These are phyloP conservation scores for Carabus problematicus DNA, from an alignment of 2,888 invertebrate species.

Conservation along the genomic window DNA sequence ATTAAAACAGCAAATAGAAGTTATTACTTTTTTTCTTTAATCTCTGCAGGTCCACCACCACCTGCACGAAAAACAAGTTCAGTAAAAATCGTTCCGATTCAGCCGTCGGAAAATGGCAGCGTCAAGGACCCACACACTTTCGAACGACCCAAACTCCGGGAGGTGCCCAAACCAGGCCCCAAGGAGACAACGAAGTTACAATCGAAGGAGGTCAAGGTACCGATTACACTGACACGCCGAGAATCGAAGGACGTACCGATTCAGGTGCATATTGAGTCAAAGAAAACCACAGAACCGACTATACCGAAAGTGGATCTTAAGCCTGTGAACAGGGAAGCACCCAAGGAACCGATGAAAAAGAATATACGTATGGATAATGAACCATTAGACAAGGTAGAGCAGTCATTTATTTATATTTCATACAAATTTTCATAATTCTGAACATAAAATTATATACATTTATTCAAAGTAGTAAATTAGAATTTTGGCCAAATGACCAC, in stretches of 20 bases:
- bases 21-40: too few relatives aligned
- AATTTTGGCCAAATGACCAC: neutral
- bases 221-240: conserved; percentile 48
- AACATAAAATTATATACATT: too few relatives aligned
- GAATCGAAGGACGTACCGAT: conserved; percentile 12
- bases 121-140: conserved; percentile 29
- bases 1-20: too few relatives aligned
- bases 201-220: conserved; percentile 57
- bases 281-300: conserved; percentile 1
- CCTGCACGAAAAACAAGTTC: conserved; percentile 15
- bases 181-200: conserved; percentile 49
- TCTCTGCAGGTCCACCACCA: neutral
- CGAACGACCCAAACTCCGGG: conserved; percentile 21
- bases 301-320: conserved; percentile 19
- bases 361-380: too few relatives aligned
- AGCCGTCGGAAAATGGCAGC: conserved; percentile 48
- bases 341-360: too few relatives aligned
- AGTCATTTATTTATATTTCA: too few relatives aligned
- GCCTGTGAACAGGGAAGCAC: conserved; percentile 7
- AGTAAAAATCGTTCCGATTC: conserved; percentile 59
- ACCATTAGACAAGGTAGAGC: too few relatives aligned
- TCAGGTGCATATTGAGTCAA: conserved; percentile 17
- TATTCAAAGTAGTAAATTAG: neutral
- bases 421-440: too few relatives aligned
- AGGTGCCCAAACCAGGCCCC: conserved; percentile 39